A percentile compares a stretch with the other conserved stretches of the same genome.
Evolutionary conservation across 2,888 invertebrate genomes (phyloP).

Genomic region (Clostera curtula): DNA sequence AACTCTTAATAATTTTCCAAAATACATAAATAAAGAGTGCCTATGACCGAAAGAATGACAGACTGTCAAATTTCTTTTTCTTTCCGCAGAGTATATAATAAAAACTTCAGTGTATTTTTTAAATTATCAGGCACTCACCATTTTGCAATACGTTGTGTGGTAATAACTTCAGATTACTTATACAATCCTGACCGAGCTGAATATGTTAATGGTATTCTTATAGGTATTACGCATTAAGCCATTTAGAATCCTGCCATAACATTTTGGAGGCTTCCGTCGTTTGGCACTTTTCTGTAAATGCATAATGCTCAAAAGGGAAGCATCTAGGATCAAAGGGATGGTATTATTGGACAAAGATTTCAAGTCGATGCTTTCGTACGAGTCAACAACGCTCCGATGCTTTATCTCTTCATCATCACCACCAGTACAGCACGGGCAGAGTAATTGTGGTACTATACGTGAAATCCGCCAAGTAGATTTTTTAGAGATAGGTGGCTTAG

Average conservation of each 20-base stretch:
- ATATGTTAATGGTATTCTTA: slow-evolving; percentile 30
- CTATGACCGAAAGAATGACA: too few species aligned
- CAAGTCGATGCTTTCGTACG: slow-evolving; percentile 48
- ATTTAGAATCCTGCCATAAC: slow-evolving; percentile 33
- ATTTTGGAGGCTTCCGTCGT: slow-evolving; percentile 26
- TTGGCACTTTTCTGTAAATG: slow-evolving; percentile 31
- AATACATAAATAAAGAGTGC: too few species aligned
- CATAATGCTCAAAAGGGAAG: slow-evolving; percentile 49
- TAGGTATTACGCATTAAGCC: slow-evolving; percentile 35
- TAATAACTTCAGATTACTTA: too few species aligned
- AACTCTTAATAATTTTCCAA: too few species aligned
- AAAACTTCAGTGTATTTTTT: too few species aligned
- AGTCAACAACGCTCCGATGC: slow-evolving; percentile 26
- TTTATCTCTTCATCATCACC: slow-evolving; percentile 24
- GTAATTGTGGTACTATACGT: slow-evolving; percentile 26
- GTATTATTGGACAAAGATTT: slow-evolving; percentile 22
- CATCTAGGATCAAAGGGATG: slow-evolving; percentile 33
- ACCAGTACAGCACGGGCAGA: slow-evolving; percentile 53
- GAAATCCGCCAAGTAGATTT: slow-evolving; percentile 23
- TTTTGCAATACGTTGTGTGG: too few species aligned
- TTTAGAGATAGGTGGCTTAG: slow-evolving; percentile 8
- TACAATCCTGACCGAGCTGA: slow-evolving; percentile 16
- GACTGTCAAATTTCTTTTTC: not conserved
- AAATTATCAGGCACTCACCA: too few species aligned
- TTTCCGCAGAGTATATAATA: not conserved